phyloP scores from a whole-genome alignment of 2,888 invertebrate species.

The Siphlonurus alternatus region DNA sequence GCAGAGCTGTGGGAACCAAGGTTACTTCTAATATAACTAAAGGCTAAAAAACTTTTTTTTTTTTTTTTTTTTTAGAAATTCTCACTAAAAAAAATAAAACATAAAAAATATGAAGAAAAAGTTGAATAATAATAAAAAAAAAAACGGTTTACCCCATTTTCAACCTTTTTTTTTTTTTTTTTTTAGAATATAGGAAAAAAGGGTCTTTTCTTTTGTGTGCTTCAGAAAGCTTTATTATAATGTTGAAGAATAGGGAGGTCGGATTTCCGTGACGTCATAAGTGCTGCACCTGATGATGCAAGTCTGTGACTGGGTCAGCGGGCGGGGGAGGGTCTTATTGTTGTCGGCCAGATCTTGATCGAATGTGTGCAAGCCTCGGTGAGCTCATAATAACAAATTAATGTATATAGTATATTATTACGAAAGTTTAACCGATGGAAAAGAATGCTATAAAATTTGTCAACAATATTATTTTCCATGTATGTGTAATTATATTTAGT shows the following conservation, averaged over 20 bases:
- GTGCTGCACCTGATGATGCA: background rate
- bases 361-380: too few relatives aligned
- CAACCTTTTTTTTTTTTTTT: background rate
- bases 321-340: background rate
- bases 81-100: background rate
- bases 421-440: too few relatives aligned
- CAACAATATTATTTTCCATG: too few relatives aligned
- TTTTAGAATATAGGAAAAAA: background rate
- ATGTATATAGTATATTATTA: too few relatives aligned
- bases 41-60: background rate
- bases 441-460: too few relatives aligned
- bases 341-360: too few relatives aligned
- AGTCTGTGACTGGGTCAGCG: background rate
- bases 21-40: too few relatives aligned
- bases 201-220: background rate
- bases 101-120: background rate
- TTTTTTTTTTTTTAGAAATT: background rate
- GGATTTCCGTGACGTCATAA: background rate
- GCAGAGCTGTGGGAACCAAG: slow-evolving; percentile 1
- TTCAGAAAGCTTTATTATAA: background rate
- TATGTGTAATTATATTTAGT: too few relatives aligned
- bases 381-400: too few relatives aligned
- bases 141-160: slow-evolving; percentile 2
- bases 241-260: background rate
- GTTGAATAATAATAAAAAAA: background rate